Base-by-base conservation (phyloP, 2,888 invertebrate genomes). In the Carabus problematicus region DNA sequence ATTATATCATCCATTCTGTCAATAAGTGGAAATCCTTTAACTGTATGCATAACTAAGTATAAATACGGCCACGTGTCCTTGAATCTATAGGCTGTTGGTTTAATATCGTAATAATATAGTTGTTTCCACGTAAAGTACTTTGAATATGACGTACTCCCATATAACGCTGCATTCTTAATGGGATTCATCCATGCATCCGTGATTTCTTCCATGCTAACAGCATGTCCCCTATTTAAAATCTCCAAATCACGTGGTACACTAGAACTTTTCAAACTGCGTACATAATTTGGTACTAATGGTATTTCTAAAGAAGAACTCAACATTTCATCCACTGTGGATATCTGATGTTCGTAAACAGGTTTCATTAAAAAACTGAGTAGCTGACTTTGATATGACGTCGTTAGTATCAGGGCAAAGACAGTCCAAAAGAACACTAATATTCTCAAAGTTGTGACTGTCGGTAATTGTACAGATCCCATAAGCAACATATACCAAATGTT, bases 261-360 rank as follows among this genome's bases (percentile, higher is more conserved):
- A 2, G 29, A 29, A 29, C 6, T 2, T 29, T 29, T 6, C 29
- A 29, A 6, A 29, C 29, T 29, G 29, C 29, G 29, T 29, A 29
- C 6, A 29, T 3, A 29, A 29, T 29, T 29, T 29, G 2, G 3
- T 6, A 29, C 29, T 29, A 6, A 29, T 29, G 29, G 6, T 29
- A 29, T 29, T 39, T 63, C 19, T 19, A 66, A 42, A 16, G 45
- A 43, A 9, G 71, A 70, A 12, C 63, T 52, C 1, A 71, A 41
- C 29, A 72, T 59, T 47, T 72, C 64, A 8, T 59, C 56, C 4
- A 18, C 8, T 16, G 67, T 68, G n/a, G 18, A 49, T 8, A 72
- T 68, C 41, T 72, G 70, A 8, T 64, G 9, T 55, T 72, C 68
- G 52, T 68, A 70, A n/a, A n/a, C 29, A 6, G 72, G 72, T 47